Evolutionary conservation across 2,797 vertebrate species (phyloP), one percentile per base, ranked within the genome.

Genomic region (Fistularia commersonii): DNA sequence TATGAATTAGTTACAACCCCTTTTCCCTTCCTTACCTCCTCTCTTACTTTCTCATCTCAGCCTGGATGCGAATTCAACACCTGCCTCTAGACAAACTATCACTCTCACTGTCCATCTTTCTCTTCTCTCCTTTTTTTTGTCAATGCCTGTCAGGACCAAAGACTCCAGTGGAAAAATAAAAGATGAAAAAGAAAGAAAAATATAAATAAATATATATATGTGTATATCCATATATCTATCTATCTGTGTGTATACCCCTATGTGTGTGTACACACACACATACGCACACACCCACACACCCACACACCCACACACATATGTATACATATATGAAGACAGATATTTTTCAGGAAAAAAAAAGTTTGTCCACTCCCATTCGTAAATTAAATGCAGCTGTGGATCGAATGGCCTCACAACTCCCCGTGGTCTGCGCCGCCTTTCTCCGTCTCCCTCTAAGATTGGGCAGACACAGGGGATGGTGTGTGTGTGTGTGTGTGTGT

Each of bases 1-100:
- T 90, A 91, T 92, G 89, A 92, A 91, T 92, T 92, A 92, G 85
- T 91, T 90, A 92, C 85, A 86, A 89, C 61, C 83, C 82, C 81
- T 76, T 82, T 78, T 77, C 76, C 80, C 76, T 78, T 76, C 83
- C 74, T 84, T 75, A 81, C 78, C 67, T 76, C 70, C 49, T 75
- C 66, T 72, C 64, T 51, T 74, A 74, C 65, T 72, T 80, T 80
- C 69, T 81, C 82, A 79, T 87, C 76, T 73, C 63, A 57, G 49
- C 48, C 65, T 57, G 67, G 69, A 77, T 62, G 72, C 13, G 58
- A 64, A 80, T 80, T 76, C 83, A 82, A 85, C 85, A 89, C 86
- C 87, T 88, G 85, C 82, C 74, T 85, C 59, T 48, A 79, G 81
- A 82, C 79, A 72, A 79, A 75, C 73, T 66, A 72, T 78, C 83